Evolutionary conservation across 2,888 invertebrate species (phyloP).

Genomic region (Platerodrilus igneus): DNA sequence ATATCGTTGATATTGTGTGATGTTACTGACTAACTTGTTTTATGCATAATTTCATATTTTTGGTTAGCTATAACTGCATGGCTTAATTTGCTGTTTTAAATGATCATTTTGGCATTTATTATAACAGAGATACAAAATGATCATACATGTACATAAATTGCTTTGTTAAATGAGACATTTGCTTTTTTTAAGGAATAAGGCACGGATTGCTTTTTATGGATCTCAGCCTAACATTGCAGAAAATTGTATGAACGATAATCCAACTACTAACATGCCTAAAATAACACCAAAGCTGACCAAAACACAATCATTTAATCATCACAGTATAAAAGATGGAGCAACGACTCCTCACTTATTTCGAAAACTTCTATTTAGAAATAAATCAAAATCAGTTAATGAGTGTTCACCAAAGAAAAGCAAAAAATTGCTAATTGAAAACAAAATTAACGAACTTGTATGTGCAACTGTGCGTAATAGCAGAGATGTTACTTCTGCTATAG

Average conservation of each 20-base stretch:
- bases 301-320: slow-evolving; percentile 48
- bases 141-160: too few species aligned
- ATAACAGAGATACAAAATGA: too few species aligned
- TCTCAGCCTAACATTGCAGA: slow-evolving; percentile 48
- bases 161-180: too few species aligned
- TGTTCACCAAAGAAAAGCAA: slow-evolving; percentile 13
- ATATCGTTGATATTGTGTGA: too few species aligned
- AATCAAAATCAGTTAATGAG: slow-evolving; percentile 14
- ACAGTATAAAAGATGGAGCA: slow-evolving; percentile 38
- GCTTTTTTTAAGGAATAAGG: slow-evolving; percentile 43
- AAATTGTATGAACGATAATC: slow-evolving; percentile 37
- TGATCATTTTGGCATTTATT: too few species aligned
- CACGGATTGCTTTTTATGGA: slow-evolving; percentile 44
- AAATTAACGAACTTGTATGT: slow-evolving; percentile 8
- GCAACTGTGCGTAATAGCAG: slow-evolving; percentile 36
- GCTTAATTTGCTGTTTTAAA: too few species aligned
- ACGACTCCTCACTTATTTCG: slow-evolving; percentile 43
- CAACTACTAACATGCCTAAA: slow-evolving; percentile 44
- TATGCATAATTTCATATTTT: too few species aligned
- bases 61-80: too few species aligned
- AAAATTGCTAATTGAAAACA: slow-evolving; percentile 4
- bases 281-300: slow-evolving; percentile 46
- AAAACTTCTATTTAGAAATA: slow-evolving; percentile 42
- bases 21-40: too few species aligned
- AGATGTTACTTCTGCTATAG: slow-evolving; percentile 52